Conservation (phyloP, 2,888 invertebrate species). For the Gandaritis pyraliata region DNA sequence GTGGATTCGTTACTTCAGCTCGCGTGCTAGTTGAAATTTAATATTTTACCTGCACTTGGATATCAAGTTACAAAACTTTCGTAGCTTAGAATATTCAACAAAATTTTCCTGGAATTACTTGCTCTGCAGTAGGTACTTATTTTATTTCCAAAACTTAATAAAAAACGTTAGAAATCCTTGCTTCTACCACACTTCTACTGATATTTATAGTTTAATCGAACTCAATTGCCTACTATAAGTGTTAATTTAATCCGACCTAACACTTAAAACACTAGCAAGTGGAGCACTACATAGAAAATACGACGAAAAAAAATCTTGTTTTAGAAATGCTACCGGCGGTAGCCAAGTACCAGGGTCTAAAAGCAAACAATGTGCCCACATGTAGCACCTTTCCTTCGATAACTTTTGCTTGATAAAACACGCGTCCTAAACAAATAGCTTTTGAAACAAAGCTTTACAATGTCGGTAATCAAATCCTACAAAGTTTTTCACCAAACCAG, state of each 20-base stretch:
- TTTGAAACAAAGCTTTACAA: conserved; percentile 19
- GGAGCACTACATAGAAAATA: background rate
- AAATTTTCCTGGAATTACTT: background rate
- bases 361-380: conserved; percentile 17
- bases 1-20: conserved; percentile 39
- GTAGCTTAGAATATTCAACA: too few species aligned
- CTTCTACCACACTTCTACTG: too few species aligned
- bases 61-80: too few species aligned
- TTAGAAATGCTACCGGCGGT: background rate
- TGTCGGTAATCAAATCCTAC: conserved; percentile 9
- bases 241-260: too few species aligned
- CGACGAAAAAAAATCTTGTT: background rate
- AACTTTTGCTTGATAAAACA: conserved; percentile 13
- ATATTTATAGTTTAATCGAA: too few species aligned
- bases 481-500: conserved; percentile 13
- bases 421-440: conserved; percentile 27
- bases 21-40: conserved; percentile 47
- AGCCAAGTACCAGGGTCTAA: conserved; percentile 7
- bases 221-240: too few species aligned
- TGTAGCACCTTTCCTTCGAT: conserved; percentile 21
- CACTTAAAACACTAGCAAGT: too few species aligned
- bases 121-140: background rate
- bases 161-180: background rate
- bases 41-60: conserved; percentile 46
- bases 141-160: background rate